phyloP scores from a whole-genome alignment of 2,797 vertebrate species.

The Pantherophis alleghaniensis region DNA sequence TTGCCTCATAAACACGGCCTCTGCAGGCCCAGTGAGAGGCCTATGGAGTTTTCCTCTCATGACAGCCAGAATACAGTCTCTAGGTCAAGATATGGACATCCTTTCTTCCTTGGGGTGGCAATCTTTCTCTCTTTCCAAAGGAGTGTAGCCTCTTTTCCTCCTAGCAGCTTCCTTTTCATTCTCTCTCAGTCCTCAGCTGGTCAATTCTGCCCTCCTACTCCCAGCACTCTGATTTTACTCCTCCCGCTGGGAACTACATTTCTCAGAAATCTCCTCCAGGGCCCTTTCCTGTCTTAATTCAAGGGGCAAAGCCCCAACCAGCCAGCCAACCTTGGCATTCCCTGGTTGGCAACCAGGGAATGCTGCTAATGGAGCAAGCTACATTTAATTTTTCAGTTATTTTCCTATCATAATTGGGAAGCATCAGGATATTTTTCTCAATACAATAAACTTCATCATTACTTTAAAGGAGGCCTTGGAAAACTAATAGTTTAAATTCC shows the following conservation, averaged over 20 bases:
- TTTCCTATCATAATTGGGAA: neutral
- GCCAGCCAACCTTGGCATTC: too few relatives aligned
- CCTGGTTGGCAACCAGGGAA: neutral
- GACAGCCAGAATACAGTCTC: neutral
- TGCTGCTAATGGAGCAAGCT: neutral
- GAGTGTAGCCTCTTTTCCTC: too few relatives aligned
- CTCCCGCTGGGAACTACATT: neutral
- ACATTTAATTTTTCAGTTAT: neutral
- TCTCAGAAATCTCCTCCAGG: neutral
- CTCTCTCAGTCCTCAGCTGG: too few relatives aligned
- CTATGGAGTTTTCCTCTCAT: neutral
- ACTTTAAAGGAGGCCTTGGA: neutral
- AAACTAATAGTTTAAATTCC: neutral
- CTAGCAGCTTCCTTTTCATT: too few relatives aligned
- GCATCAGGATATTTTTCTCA: neutral
- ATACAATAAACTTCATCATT: neutral
- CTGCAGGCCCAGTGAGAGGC: neutral
- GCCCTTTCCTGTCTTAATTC: neutral
- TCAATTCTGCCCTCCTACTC: too few relatives aligned
- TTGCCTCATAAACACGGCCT: neutral
- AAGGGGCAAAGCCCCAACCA: neutral
- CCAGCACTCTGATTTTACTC: too few relatives aligned
- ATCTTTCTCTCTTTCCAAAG: too few relatives aligned
- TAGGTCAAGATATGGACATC: too few relatives aligned
- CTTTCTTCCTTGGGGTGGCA: too few relatives aligned